Conservation (phyloP, 1,140 invertebrate genomes). For the Drosophila subobscura region DNA sequence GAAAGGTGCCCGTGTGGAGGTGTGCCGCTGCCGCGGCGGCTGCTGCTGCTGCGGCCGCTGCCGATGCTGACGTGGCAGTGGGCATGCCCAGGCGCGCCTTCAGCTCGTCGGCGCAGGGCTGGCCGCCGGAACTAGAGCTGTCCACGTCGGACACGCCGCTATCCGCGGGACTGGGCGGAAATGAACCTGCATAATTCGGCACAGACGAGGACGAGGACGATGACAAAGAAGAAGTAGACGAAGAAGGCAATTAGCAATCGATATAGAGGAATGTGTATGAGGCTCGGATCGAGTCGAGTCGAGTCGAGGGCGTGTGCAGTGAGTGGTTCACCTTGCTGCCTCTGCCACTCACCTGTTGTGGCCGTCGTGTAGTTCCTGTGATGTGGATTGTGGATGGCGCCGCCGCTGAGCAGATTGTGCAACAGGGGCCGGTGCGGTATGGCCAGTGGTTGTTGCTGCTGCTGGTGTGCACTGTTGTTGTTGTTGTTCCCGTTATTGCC, state of each 20-base stretch:
- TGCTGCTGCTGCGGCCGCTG: constrained; percentile 61
- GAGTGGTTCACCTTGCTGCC: constrained; percentile 62
- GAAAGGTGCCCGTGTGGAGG: constrained; percentile 81
- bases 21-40: constrained; percentile 70
- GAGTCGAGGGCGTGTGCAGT: constrained; percentile 55
- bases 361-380: constrained; percentile 83
- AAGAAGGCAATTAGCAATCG: constrained; percentile 43
- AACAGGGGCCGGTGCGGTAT: constrained; percentile 81
- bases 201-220: constrained; percentile 17
- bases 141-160: constrained; percentile 98
- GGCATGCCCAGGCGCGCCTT: constrained; percentile 89
- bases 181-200: constrained; percentile 87
- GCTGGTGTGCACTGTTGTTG: constrained; percentile 49
- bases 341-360: constrained; percentile 78
- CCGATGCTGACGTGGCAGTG: constrained; percentile 67
- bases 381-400: constrained; percentile 82
- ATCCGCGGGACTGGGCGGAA: constrained; percentile 98
- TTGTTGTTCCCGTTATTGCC: constrained; percentile 59
- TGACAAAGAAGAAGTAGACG: not conserved
- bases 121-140: constrained; percentile 94
- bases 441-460: constrained; percentile 66
- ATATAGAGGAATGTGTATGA: constrained; percentile 3
- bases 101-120: constrained; percentile 93
- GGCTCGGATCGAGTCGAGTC: constrained; percentile 31
- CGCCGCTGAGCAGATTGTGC: constrained; percentile 82